Evolutionary conservation across 2,797 vertebrate species (phyloP).

Genomic region (Gymnocypris eckloni): DNA sequence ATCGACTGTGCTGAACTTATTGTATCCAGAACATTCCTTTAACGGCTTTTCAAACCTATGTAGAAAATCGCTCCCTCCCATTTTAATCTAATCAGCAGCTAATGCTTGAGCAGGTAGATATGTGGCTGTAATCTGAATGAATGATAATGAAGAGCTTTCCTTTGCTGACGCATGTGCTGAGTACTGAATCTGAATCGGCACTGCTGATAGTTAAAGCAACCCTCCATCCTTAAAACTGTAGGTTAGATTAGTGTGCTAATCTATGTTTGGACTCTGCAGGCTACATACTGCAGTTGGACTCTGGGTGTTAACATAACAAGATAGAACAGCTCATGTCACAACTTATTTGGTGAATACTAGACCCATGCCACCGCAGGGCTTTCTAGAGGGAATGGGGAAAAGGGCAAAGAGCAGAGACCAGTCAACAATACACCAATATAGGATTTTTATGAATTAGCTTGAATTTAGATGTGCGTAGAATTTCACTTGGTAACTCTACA

Average conservation of each 20-base stretch:
- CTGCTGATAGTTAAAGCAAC: slow-evolving; percentile 14
- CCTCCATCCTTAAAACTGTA: not conserved
- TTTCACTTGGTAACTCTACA: not conserved
- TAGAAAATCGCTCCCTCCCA: slow-evolving; percentile 2
- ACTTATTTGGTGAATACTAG: slow-evolving; percentile 17
- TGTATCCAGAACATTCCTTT: not conserved
- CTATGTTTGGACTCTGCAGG: slow-evolving; percentile 13
- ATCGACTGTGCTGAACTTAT: not conserved
- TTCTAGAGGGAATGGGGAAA: not conserved
- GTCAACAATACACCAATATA: not conserved
- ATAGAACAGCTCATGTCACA: slow-evolving; percentile 27
- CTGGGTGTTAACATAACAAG: slow-evolving; percentile 12
- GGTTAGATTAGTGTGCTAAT: slow-evolving; percentile 33
- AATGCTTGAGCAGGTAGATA: slow-evolving; percentile 12
- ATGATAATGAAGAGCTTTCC: slow-evolving; percentile 31
- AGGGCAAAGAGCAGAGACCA: not conserved
- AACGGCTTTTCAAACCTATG: not conserved
- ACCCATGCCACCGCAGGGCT: not conserved
- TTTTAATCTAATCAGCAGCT: slow-evolving; percentile 19
- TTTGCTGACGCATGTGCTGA: slow-evolving; percentile 6
- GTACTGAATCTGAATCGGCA: not conserved
- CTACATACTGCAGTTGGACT: slow-evolving; percentile 5
- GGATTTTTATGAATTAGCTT: not conserved
- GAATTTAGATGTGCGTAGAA: not conserved
- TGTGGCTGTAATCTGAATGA: slow-evolving; percentile 26